Evolutionary conservation across 2,888 invertebrate species (phyloP).

Genomic region (Eupithecia dodoneata): DNA sequence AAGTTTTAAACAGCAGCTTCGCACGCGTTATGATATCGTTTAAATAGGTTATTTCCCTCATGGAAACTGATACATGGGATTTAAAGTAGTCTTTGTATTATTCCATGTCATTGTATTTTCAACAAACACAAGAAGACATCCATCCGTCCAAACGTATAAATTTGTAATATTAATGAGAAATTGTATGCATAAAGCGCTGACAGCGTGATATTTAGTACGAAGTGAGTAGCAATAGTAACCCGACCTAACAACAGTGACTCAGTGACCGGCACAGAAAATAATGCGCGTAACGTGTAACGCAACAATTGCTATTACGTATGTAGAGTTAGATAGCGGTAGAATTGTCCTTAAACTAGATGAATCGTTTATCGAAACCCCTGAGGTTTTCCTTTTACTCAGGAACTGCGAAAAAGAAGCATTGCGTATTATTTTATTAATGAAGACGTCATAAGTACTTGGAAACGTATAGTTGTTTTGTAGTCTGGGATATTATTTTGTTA

Average conservation of each 20-base stretch:
- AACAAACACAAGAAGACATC: neutral
- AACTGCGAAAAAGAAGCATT: neutral
- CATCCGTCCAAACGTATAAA: neutral
- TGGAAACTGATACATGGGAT: too few relatives aligned
- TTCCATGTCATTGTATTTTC: neutral
- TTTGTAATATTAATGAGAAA: neutral
- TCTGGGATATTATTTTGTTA: neutral
- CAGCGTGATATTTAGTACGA: neutral
- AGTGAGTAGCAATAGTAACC: neutral
- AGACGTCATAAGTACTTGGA: neutral
- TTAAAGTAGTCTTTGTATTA: too few relatives aligned
- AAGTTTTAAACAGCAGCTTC: too few relatives aligned
- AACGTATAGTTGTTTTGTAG: neutral
- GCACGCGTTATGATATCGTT: too few relatives aligned
- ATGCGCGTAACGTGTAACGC: slow-evolving; percentile 34
- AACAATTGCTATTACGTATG: slow-evolving; percentile 41
- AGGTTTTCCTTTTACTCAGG: neutral
- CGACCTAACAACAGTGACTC: slow-evolving; percentile 41
- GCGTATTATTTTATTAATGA: neutral
- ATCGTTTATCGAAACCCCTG: neutral
- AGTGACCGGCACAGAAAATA: slow-evolving; percentile 21
- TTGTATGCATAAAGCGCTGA: neutral
- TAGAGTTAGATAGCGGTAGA: slow-evolving; percentile 25
- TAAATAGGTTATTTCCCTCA: too few relatives aligned
- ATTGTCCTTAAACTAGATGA: slow-evolving; percentile 6